These are phyloP conservation scores for Scaptomyza parva DNA, from an alignment of 2,888 invertebrate species.

Conservation along the genomic window DNA sequence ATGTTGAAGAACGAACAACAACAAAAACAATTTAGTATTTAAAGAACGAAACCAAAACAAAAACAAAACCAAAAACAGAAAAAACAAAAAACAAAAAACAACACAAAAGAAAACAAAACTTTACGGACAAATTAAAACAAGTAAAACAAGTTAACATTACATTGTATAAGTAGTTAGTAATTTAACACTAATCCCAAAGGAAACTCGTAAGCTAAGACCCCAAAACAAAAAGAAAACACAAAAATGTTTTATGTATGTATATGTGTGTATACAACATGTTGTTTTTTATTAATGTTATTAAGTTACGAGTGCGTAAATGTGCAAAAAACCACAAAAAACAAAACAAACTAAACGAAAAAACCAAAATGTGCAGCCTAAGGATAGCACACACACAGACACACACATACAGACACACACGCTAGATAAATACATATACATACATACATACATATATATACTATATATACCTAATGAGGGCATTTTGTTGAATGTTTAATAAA, in stretches of 20 bases:
- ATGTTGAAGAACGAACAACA: slow-evolving; percentile 18
- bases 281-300: slow-evolving; percentile 72
- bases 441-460: slow-evolving; percentile 35
- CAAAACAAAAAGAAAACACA: slow-evolving; percentile 9
- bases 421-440: slow-evolving; percentile 28
- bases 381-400: slow-evolving; percentile 9
- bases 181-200: slow-evolving; percentile 73
- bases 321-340: too few species aligned
- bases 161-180: slow-evolving; percentile 84
- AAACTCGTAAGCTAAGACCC: slow-evolving; percentile 43
- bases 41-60: slow-evolving; percentile 59
- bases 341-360: too few species aligned
- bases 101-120: slow-evolving; percentile 61
- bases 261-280: slow-evolving; percentile 74
- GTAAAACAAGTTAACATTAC: slow-evolving; percentile 84
- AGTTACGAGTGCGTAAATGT: slow-evolving; percentile 59
- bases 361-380: slow-evolving; percentile 22
- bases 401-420: slow-evolving; percentile 16
- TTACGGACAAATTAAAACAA: slow-evolving; percentile 83
- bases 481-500: slow-evolving; percentile 68
- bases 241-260: slow-evolving; percentile 61
- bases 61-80: slow-evolving; percentile 36
- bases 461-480: slow-evolving; percentile 47
- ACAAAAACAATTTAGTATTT: slow-evolving; percentile 52
- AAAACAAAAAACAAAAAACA: slow-evolving; percentile 56